Percentiles rank a stretch among this genome's conserved stretches.
Conservation (phyloP, 2,888 invertebrate genomes). For the Conops quadrifasciatus region DNA sequence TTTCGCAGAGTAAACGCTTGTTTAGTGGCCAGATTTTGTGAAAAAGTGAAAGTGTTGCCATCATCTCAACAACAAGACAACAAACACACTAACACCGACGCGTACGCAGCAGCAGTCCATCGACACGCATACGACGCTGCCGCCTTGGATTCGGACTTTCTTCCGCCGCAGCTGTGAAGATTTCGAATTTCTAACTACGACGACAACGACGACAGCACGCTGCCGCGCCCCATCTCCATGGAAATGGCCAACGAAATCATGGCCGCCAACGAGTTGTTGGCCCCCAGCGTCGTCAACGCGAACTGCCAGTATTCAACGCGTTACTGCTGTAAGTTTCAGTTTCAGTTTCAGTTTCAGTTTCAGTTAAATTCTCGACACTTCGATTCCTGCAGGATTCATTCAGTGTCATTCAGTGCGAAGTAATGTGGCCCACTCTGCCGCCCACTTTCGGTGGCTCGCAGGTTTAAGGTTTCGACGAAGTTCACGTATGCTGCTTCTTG, state of each 20-base stretch:
- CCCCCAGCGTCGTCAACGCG: conserved; percentile 50
- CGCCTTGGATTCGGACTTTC: too few relatives aligned
- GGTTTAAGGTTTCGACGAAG: too few relatives aligned
- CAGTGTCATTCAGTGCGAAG: too few relatives aligned
- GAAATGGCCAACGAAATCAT: conserved; percentile 52
- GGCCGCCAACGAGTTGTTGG: conserved; percentile 61
- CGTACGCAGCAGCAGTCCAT: background rate
- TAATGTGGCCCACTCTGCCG: too few relatives aligned
- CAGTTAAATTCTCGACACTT: too few relatives aligned
- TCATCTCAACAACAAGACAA: conserved; percentile 7
- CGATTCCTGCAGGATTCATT: too few relatives aligned
- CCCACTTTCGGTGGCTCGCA: too few relatives aligned
- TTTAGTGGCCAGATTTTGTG: conserved; percentile 1
- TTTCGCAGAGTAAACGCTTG: too few relatives aligned
- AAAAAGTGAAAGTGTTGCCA: conserved; percentile 55
- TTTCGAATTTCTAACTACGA: background rate
- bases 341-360: background rate
- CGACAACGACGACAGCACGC: conserved; percentile 32
- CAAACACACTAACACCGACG: conserved; percentile 2
- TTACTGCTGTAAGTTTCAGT: conserved; percentile 64
- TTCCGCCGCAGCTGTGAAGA: background rate
- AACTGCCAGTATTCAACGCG: conserved; percentile 66
- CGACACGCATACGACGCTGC: too few relatives aligned
- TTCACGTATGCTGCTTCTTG: too few relatives aligned
- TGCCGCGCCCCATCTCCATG: conserved; percentile 41